phyloP scores from a whole-genome alignment of 2,888 invertebrate species.

The Paralinhomoeus sp. region DNA sequence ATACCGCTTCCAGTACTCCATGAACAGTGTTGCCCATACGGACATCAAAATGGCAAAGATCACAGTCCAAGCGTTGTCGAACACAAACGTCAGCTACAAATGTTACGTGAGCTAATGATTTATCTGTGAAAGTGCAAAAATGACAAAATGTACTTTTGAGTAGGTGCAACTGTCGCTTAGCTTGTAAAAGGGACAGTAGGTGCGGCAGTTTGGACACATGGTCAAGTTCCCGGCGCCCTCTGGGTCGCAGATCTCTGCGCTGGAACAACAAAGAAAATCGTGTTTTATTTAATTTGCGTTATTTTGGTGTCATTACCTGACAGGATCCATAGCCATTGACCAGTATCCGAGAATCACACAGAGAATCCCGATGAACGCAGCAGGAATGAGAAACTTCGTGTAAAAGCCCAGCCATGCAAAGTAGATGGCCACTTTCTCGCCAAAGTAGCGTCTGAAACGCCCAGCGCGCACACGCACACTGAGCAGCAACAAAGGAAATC shows the following conservation, averaged over 20 bases:
- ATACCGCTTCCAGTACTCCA: conserved; percentile 83
- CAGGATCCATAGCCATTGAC: conserved; percentile 60
- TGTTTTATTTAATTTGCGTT: too few relatives aligned
- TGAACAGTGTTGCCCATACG: conserved; percentile 75
- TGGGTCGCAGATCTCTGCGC: conserved; percentile 13
- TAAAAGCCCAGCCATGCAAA: conserved; percentile 20
- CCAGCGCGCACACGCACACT: too few relatives aligned
- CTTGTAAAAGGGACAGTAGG: conserved; percentile 52
- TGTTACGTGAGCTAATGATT: too few relatives aligned
- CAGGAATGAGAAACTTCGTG: conserved; percentile 10
- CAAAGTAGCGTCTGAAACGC: conserved; percentile 17
- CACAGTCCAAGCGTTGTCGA: conserved; percentile 80
- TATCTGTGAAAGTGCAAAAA: too few relatives aligned
- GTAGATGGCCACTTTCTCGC: conserved; percentile 17
- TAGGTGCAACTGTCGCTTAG: conserved; percentile 67
- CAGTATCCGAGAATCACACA: conserved; percentile 63
- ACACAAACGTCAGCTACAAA: conserved; percentile 46
- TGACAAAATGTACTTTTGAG: conserved; percentile 39
- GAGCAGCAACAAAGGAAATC: too few relatives aligned
- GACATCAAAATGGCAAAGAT: conserved; percentile 88
- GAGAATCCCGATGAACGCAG: conserved; percentile 30
- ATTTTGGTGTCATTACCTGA: conserved; percentile 36
- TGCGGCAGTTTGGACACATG: conserved; percentile 72
- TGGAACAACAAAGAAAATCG: conserved; percentile 2
- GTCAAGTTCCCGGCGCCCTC: conserved; percentile 27